Percentiles rank a stretch among this genome's conserved stretches.
Conservation (phyloP, 2,113 vertebrate genomes). For the Lepus timidus region DNA sequence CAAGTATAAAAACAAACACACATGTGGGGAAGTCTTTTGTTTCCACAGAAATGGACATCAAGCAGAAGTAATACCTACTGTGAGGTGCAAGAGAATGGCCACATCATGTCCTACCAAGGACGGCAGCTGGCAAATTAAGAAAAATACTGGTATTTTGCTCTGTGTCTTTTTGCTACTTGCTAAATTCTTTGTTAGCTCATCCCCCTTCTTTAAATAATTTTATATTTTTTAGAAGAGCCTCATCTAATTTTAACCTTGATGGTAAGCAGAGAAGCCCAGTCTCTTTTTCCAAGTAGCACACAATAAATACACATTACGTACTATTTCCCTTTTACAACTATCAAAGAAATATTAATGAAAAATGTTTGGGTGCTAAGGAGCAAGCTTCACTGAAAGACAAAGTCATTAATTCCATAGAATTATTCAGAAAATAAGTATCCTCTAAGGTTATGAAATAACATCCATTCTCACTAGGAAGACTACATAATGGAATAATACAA, state of each 20-base stretch:
- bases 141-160: conserved; percentile 53
- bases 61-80: conserved; percentile 82
- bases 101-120: conserved; percentile 65
- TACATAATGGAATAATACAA: conserved; percentile 20
- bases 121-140: conserved; percentile 50
- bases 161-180: conserved; percentile 59
- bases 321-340: conserved; percentile 22
- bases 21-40: conserved; percentile 72
- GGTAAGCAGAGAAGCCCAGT: neutral
- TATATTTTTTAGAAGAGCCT: conserved; percentile 18
- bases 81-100: conserved; percentile 47
- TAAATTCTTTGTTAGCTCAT: conserved; percentile 52
- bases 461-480: conserved; percentile 41
- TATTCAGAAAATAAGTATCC: conserved; percentile 15
- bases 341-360: conserved; percentile 52
- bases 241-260: conserved; percentile 47
- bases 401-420: conserved; percentile 55
- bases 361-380: neutral
- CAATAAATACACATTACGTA: conserved; percentile 12
- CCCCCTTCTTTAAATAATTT: conserved; percentile 46
- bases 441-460: neutral
- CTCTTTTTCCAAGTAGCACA: neutral
- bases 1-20: conserved; percentile 54
- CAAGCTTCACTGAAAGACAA: conserved; percentile 56
- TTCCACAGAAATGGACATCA: conserved; percentile 77